These are phyloP conservation scores for Drosophila nigritarsus DNA, from an alignment of 2,888 invertebrate genomes.

Conservation along the genomic window DNA sequence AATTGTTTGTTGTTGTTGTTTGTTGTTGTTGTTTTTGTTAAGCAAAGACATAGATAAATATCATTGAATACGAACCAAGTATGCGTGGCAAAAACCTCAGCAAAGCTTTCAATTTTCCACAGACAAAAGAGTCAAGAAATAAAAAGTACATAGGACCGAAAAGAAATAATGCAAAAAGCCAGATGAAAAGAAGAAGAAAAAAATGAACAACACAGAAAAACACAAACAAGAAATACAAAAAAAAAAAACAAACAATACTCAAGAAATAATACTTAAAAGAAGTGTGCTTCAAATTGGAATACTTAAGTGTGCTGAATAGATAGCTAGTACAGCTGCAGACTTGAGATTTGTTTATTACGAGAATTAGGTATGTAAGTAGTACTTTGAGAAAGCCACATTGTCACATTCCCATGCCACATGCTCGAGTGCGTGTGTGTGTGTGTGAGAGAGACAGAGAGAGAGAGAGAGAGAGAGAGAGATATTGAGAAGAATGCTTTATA, in stretches of 20 bases:
- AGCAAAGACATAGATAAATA: slow-evolving; percentile 30
- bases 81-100: slow-evolving; percentile 83
- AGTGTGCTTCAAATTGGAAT: not conserved
- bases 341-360: slow-evolving; percentile 2
- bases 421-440: not conserved
- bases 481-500: not conserved
- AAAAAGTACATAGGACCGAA: slow-evolving; percentile 40
- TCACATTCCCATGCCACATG: slow-evolving; percentile 4
- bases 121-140: slow-evolving; percentile 30
- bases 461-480: not conserved
- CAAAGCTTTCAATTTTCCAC: slow-evolving; percentile 82
- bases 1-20: slow-evolving; percentile 5
- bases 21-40: slow-evolving; percentile 8
- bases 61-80: slow-evolving; percentile 83
- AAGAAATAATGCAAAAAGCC: slow-evolving; percentile 35
- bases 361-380: slow-evolving; percentile 1
- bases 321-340: not conserved
- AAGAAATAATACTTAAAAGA: slow-evolving; percentile 5
- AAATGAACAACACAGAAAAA: not conserved
- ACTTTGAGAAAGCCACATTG: not conserved
- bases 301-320: slow-evolving; percentile 8
- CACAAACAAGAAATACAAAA: not conserved
- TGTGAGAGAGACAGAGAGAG: not conserved
- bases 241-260: slow-evolving; percentile 10
- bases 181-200: slow-evolving; percentile 1